Conservation (phyloP, 2,888 invertebrate species). For the Mylabris sibirica region DNA sequence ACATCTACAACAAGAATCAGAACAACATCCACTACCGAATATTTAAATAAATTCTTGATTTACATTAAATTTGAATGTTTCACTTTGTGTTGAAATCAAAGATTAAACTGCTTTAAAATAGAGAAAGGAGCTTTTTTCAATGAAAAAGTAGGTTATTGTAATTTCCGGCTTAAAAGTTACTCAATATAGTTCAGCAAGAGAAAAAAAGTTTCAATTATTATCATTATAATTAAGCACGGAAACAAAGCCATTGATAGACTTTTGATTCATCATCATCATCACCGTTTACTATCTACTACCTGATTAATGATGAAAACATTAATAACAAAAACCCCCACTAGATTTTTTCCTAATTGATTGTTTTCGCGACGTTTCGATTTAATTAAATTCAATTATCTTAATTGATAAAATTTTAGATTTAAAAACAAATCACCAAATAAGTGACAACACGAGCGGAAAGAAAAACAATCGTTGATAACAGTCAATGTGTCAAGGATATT, state of each 20-base stretch:
- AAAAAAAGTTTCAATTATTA: not conserved
- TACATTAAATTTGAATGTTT: not conserved
- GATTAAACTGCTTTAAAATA: not conserved
- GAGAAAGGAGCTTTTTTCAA: not conserved
- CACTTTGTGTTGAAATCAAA: not conserved
- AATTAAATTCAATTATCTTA: not conserved
- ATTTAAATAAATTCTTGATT: not conserved
- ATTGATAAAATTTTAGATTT: not conserved
- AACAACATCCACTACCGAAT: not conserved
- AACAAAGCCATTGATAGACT: not conserved
- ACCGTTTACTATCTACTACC: not conserved
- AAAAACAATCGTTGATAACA: not conserved
- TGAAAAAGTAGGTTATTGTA: slow-evolving; percentile 1
- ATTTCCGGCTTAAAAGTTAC: not conserved
- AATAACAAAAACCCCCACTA: not conserved
- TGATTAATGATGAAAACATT: not conserved
- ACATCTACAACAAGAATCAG: not conserved
- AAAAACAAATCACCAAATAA: not conserved
- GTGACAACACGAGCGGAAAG: not conserved
- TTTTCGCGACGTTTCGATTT: not conserved
- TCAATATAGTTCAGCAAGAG: not conserved
- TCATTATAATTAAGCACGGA: not conserved
- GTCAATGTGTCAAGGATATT: slow-evolving; percentile 1
- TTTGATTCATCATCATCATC: not conserved
- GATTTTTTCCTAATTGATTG: not conserved